These are phyloP conservation scores for Andrena bucephala DNA, from an alignment of 2,888 invertebrate genomes.

Conservation along the genomic window DNA sequence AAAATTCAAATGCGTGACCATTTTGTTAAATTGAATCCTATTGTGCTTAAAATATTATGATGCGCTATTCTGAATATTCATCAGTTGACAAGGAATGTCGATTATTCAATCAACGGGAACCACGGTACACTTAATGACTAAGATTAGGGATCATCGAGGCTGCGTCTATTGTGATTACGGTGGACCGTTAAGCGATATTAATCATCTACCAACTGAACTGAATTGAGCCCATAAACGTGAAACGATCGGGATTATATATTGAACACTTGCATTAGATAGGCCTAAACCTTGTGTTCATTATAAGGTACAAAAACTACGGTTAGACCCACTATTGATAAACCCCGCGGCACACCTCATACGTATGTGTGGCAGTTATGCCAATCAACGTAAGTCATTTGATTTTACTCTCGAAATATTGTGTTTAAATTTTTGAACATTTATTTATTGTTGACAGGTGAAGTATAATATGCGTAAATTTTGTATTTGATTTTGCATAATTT, in stretches of 20 bases:
- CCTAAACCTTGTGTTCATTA: neutral
- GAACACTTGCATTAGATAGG: slow-evolving; percentile 17
- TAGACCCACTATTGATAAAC: no score
- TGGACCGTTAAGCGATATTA: slow-evolving; percentile 54
- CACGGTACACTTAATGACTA: slow-evolving; percentile 55
- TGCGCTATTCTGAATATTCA: slow-evolving; percentile 27
- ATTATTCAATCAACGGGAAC: slow-evolving; percentile 51
- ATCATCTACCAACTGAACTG: slow-evolving; percentile 48
- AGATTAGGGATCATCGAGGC: slow-evolving; percentile 58
- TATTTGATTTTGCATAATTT: no score
- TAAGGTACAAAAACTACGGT: neutral
- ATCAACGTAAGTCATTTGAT: no score
- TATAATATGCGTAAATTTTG: no score
- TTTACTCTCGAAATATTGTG: no score
- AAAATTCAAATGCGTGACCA: neutral
- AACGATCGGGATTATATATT: slow-evolving; percentile 25
- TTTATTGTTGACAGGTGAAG: no score
- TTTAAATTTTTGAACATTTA: no score
- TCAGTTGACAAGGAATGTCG: slow-evolving; percentile 30
- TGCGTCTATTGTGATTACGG: slow-evolving; percentile 54
- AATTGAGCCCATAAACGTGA: slow-evolving; percentile 49
- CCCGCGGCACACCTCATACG: no score
- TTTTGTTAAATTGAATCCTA: neutral
- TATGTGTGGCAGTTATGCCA: no score
- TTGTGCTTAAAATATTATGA: slow-evolving; percentile 9